Percentiles rank a stretch among this genome's conserved stretches.
Conservation (phyloP, 2,888 invertebrate genomes). For the Aromia moschata region DNA sequence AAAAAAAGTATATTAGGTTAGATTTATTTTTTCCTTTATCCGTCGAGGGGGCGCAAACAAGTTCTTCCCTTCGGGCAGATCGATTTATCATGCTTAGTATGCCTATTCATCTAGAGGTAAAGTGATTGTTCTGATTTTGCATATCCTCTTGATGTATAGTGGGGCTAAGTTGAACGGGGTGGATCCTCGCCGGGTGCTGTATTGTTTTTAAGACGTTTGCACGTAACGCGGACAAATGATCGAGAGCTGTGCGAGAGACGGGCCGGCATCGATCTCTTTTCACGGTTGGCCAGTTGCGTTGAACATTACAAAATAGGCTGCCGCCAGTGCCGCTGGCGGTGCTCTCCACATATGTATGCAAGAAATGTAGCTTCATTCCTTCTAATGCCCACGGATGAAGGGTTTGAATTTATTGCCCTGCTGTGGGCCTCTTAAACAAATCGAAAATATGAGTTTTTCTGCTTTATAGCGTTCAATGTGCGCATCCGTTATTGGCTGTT, state of each 20-base stretch:
- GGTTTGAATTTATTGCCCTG: constrained; percentile 2
- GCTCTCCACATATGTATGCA: constrained; percentile 11
- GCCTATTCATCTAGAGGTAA: constrained; percentile 33
- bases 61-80: constrained; percentile 22
- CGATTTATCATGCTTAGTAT: constrained; percentile 31
- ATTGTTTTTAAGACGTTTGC: constrained; percentile 33
- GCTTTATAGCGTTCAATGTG: too few species aligned
- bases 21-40: constrained; percentile 16
- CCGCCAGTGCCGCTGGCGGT: constrained; percentile 8
- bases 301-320: constrained; percentile 23
- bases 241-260: constrained; percentile 29
- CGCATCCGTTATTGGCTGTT: too few species aligned
- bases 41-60: constrained; percentile 22
- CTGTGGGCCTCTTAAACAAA: neutral
- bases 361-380: constrained; percentile 15
- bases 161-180: constrained; percentile 23
- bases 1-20: neutral
- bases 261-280: constrained; percentile 27
- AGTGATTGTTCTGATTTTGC: constrained; percentile 31
- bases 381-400: neutral
- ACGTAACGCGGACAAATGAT: constrained; percentile 34
- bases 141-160: constrained; percentile 27
- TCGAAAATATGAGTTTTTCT: neutral
- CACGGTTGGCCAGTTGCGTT: constrained; percentile 28
- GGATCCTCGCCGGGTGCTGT: constrained; percentile 27